Evolutionary conservation across 2,888 invertebrate genomes (phyloP), one percentile per base, ranked within the genome.

Genomic region (Ypsolopha sequella): DNA sequence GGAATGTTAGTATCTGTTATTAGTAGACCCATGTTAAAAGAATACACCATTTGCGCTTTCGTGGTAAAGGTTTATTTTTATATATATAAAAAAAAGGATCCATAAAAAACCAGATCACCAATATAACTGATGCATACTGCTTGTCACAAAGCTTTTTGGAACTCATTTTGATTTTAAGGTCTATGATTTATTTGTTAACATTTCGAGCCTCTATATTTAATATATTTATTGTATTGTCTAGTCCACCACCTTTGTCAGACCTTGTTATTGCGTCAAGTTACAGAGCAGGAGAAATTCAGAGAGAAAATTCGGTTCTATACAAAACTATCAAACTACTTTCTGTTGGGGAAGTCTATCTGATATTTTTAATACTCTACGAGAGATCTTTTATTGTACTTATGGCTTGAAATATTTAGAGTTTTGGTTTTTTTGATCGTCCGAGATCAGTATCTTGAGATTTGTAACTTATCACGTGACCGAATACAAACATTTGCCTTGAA

Each of bases 11-110:
- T 84, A 65, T 66, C 75, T 78, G 63, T 60, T 61, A 86, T 86
- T 85, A 86, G 85, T 86, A 76, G 62, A 65, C 86, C 85, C 86
- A 85, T 84, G 84, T 86, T 86, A 86, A 85, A 86, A 86, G 73
- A 86, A 85, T 85, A 86, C 85, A 84, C 85, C 84, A 78, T 66
- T 66, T 55, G 84, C 69, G 81, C 84, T 85, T 85, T 84, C 79
- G 84, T 82, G 79, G 82, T 79, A 82, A 82, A 81, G 41, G 84
- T 78, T 84, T 78, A 82, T 80, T 84, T 82, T 76, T 73, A 80
- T 80, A 80, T 81, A 80, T 80, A 79, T 76, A 80, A 76, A 73
- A n/a, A 24, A 71, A 65, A 70, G 39, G 44, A 33, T 66, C 61
- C 75, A 73, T 70, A 75, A 72, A n/a, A 66, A 64, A 79, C 39